A percentile compares a stretch with the other conserved stretches of the same genome.
Evolutionary conservation across 2,113 vertebrate species (phyloP).

Genomic region (Nerophis lumbriciformis): DNA sequence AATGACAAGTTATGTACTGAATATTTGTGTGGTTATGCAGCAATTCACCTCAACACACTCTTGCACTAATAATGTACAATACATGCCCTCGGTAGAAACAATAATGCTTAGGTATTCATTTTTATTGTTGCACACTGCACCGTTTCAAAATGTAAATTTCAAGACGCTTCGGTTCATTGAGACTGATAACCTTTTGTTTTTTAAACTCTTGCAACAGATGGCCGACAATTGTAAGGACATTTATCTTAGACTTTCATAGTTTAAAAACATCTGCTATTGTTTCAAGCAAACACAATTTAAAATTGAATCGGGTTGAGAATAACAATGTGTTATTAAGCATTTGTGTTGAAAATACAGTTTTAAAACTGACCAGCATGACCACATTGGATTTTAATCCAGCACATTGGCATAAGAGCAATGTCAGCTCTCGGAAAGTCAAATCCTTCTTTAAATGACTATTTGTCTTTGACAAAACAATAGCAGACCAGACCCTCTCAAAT

Average conservation of each 20-base stretch:
- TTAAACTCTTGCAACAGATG: not conserved
- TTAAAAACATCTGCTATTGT: not conserved
- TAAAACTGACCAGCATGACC: no score
- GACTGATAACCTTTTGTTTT: not conserved
- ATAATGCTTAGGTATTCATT: slow-evolving; percentile 1
- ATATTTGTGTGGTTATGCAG: slow-evolving; percentile 15
- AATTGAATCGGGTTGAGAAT: not conserved
- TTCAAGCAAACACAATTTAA: not conserved
- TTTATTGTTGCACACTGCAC: not conserved
- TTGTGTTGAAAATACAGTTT: no score
- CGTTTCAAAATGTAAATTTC: not conserved
- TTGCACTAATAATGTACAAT: not conserved
- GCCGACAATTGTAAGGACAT: not conserved
- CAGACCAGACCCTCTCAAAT: no score
- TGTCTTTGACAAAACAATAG: not conserved
- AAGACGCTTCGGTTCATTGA: not conserved
- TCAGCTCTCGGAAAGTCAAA: not conserved
- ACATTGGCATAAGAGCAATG: no score
- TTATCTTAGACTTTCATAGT: not conserved
- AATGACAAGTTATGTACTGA: slow-evolving; percentile 13
- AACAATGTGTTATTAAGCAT: no score
- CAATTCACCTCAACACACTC: not conserved
- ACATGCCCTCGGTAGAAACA: slow-evolving; percentile 8
- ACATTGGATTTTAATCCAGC: no score
- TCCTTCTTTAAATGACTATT: not conserved